phyloP scores from a whole-genome alignment of 2,888 invertebrate genomes.

The Sinohyriopsis cumingii region DNA sequence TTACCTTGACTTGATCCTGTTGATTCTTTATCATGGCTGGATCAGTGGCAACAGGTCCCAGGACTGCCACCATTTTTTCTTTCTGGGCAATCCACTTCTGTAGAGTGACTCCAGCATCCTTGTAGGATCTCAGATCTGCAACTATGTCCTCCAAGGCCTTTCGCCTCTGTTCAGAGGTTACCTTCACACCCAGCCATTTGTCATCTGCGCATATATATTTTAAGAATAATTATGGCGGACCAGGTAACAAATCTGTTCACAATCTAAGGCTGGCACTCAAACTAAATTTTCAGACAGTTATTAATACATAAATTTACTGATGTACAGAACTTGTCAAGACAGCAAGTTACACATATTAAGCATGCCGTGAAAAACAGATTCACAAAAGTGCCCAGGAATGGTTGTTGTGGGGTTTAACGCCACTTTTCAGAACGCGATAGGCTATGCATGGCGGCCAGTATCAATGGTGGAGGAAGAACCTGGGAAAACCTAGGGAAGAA shows the following conservation, averaged over 20 bases:
- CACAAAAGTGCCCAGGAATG: too few species aligned
- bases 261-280: not conserved
- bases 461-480: too few species aligned
- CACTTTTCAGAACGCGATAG: too few species aligned
- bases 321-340: too few species aligned
- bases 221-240: not conserved
- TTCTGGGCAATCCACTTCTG: conserved; percentile 92
- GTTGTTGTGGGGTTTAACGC: too few species aligned
- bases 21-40: conserved; percentile 96
- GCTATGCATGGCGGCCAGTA: too few species aligned
- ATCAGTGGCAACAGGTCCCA: conserved; percentile 95
- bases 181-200: conserved; percentile 66
- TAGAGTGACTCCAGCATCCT: conserved; percentile 88
- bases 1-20: conserved; percentile 84
- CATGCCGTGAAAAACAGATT: too few species aligned
- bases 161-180: conserved; percentile 63
- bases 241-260: not conserved
- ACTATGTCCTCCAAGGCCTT: conserved; percentile 72
- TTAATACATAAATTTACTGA: too few species aligned
- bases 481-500: too few species aligned
- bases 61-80: conserved; percentile 94
- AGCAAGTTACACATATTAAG: too few species aligned
- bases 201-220: conserved; percentile 52
- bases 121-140: conserved; percentile 92
- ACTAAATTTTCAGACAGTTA: too few species aligned